Conservation (phyloP, 2,888 invertebrate species). For the Drosophila rubida region DNA sequence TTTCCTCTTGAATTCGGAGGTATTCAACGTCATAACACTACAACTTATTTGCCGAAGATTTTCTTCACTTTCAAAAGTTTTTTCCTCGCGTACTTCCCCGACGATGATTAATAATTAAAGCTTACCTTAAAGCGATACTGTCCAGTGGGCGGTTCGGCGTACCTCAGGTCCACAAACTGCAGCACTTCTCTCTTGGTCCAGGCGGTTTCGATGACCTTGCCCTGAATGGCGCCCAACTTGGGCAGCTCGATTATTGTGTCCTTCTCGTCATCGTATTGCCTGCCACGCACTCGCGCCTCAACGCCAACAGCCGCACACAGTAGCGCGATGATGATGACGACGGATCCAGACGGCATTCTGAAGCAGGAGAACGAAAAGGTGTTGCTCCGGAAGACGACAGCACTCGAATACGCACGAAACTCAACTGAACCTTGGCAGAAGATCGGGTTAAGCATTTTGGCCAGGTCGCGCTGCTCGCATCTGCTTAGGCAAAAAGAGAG, state of each 20-base stretch:
- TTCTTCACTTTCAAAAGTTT: no score
- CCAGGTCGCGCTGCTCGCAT: slow-evolving; percentile 33
- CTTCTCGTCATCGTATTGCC: slow-evolving; percentile 70
- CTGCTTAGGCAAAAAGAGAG: slow-evolving; percentile 2
- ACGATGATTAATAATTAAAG: not conserved
- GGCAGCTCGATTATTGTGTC: slow-evolving; percentile 80
- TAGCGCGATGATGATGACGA: slow-evolving; percentile 5
- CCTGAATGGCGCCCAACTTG: slow-evolving; percentile 78
- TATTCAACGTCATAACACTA: no score
- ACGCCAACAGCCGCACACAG: slow-evolving; percentile 4
- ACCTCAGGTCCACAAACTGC: slow-evolving; percentile 83
- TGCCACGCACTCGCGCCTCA: slow-evolving; percentile 40
- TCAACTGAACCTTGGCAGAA: slow-evolving; percentile 52
- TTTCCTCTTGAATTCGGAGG: no score
- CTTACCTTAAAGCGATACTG: slow-evolving; percentile 81
- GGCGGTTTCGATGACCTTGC: slow-evolving; percentile 77
- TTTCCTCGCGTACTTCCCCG: no score
- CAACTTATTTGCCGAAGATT: no score
- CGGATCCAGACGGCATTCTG: slow-evolving; percentile 40
- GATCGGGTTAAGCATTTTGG: slow-evolving; percentile 54
- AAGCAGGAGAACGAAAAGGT: not conserved
- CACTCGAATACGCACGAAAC: slow-evolving; percentile 55
- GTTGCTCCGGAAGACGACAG: slow-evolving; percentile 27
- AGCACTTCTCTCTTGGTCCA: slow-evolving; percentile 80
- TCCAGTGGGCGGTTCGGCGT: slow-evolving; percentile 83